phyloP scores from a whole-genome alignment of 1,140 invertebrate species.

The Stegodyphus dumicola region DNA sequence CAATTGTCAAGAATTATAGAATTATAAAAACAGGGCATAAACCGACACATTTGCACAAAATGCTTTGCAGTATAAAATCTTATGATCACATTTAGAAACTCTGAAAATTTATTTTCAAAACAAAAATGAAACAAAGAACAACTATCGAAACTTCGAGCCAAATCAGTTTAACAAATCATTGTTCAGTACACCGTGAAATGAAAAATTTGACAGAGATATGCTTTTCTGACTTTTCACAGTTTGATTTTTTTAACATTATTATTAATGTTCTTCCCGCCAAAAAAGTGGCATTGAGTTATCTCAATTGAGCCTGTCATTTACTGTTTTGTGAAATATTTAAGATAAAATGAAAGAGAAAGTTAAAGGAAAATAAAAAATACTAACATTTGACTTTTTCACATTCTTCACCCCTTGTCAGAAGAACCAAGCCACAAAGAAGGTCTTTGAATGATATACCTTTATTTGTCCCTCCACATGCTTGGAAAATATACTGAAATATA shows the following conservation, averaged over 20 bases:
- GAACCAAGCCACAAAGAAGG: conserved; percentile 82
- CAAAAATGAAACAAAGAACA: neutral
- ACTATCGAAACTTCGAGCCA: too few species aligned
- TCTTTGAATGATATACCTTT: conserved; percentile 87
- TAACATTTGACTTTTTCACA: conserved; percentile 89
- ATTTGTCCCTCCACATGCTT: conserved; percentile 81
- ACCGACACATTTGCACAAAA: neutral
- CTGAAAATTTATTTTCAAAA: neutral
- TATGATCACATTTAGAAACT: neutral
- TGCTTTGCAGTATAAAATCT: neutral
- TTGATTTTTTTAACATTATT: neutral
- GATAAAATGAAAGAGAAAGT: neutral
- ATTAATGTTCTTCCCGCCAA: too few species aligned
- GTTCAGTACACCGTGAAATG: too few species aligned
- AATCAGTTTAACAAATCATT: too few species aligned
- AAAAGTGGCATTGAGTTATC: too few species aligned
- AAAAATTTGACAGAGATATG: too few species aligned
- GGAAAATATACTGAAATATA: conserved; percentile 76
- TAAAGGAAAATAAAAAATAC: conserved; percentile 61
- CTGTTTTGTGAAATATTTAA: too few species aligned
- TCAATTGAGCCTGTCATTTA: too few species aligned
- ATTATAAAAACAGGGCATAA: too few species aligned
- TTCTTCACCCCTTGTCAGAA: conserved; percentile 82
- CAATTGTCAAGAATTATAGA: too few species aligned
- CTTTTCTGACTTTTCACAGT: too few species aligned